Conservation (phyloP, 2,888 invertebrate species). For the Epistrophe eligans region DNA sequence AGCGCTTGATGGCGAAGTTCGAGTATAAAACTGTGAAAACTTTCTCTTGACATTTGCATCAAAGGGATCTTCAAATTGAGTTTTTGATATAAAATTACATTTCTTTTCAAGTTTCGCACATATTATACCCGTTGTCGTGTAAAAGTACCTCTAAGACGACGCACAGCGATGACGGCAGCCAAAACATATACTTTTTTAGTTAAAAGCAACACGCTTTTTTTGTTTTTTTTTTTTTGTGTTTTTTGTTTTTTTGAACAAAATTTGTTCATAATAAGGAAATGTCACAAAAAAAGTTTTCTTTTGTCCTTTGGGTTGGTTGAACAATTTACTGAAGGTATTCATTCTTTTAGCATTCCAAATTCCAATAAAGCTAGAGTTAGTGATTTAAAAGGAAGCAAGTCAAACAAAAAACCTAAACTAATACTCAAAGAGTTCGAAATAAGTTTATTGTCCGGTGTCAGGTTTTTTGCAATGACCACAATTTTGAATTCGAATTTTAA, state of each 20-base stretch:
- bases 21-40: slow-evolving; percentile 51
- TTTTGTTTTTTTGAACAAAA: not conserved
- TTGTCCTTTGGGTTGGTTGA: not conserved
- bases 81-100: slow-evolving; percentile 72
- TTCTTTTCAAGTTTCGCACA: slow-evolving; percentile 64
- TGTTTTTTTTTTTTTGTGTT: not conserved
- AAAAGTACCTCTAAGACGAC: not conserved
- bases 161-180: not conserved
- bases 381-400: not conserved
- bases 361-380: not conserved
- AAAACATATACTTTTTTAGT: slow-evolving; percentile 42
- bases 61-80: slow-evolving; percentile 71
- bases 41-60: slow-evolving; percentile 72
- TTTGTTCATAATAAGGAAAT: slow-evolving; percentile 12
- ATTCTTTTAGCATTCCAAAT: not conserved
- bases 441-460: not conserved
- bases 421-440: not conserved
- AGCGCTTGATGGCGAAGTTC: slow-evolving; percentile 18
- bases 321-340: slow-evolving; percentile 4
- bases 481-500: no score
- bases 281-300: slow-evolving; percentile 21
- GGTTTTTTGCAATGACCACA: not conserved
- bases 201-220: slow-evolving; percentile 40
- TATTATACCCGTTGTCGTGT: not conserved
- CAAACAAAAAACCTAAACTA: not conserved